Conservation (phyloP, 2,888 invertebrate species). For the Lamproptera curius region DNA sequence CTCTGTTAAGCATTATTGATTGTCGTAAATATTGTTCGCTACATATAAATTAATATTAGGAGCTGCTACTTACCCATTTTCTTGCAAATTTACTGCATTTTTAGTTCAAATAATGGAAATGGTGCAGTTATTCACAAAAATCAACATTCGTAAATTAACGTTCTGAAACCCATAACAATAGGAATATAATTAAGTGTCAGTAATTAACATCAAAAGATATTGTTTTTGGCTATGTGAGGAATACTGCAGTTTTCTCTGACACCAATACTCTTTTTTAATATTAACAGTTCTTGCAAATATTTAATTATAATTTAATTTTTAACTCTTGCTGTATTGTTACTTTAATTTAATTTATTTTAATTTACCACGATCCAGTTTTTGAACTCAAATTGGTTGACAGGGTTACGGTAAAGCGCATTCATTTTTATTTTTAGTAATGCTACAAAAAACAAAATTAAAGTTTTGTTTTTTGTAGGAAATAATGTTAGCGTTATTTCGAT, state of each 20-base stretch:
- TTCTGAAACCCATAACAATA: slow-evolving; percentile 36
- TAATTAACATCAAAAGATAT: slow-evolving; percentile 1
- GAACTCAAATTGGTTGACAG: slow-evolving; percentile 25
- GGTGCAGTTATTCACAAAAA: slow-evolving; percentile 42
- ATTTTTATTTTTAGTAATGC: too few species aligned
- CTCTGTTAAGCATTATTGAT: slow-evolving; percentile 25
- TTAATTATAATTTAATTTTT: too few species aligned
- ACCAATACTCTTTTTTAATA: too few species aligned
- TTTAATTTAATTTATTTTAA: too few species aligned
- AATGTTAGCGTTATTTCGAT: too few species aligned
- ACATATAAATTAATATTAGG: background rate
- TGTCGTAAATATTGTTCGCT: slow-evolving; percentile 22
- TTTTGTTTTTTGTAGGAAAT: too few species aligned
- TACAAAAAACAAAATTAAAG: too few species aligned
- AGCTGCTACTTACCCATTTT: slow-evolving; percentile 53
- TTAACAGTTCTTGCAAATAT: too few species aligned
- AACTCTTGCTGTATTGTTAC: too few species aligned
- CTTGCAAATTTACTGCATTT: slow-evolving; percentile 39
- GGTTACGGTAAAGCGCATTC: slow-evolving; percentile 5
- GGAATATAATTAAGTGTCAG: slow-evolving; percentile 26
- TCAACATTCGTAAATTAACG: slow-evolving; percentile 53
- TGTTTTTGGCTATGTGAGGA: background rate
- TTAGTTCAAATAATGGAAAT: slow-evolving; percentile 38
- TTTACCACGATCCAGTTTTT: slow-evolving; percentile 20
- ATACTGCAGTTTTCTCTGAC: background rate